These are phyloP conservation scores for Pachycephus smyrnensis DNA, from an alignment of 2,888 invertebrate genomes.

Conservation along the genomic window DNA sequence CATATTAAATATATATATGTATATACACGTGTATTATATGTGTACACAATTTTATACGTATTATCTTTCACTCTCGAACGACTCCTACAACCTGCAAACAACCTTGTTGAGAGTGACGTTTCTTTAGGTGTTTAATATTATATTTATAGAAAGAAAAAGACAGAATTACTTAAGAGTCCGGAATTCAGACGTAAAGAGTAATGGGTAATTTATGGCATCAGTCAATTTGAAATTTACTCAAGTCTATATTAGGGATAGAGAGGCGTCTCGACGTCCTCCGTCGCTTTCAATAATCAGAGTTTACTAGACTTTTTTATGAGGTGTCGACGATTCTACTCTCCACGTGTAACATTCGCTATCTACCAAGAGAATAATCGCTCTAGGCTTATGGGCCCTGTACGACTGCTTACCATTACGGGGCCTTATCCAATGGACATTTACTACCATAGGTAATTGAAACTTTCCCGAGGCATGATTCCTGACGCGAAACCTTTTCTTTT, in stretches of 20 bases:
- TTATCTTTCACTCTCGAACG: not conserved
- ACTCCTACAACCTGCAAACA: not conserved
- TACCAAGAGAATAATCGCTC: not conserved
- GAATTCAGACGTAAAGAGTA: not conserved
- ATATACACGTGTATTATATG: too few relatives aligned
- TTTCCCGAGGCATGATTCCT: conserved; percentile 47
- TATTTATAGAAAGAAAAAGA: too few relatives aligned
- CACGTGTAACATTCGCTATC: not conserved
- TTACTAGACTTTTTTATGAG: not conserved
- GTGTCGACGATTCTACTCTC: not conserved
- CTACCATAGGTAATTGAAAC: conserved; percentile 51
- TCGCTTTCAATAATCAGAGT: not conserved
- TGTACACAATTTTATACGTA: not conserved
- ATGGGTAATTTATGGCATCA: not conserved
- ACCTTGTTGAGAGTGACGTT: not conserved
- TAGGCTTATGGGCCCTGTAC: not conserved
- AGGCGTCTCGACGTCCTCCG: not conserved
- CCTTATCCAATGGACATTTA: conserved; percentile 39
- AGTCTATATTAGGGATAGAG: not conserved
- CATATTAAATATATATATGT: too few relatives aligned
- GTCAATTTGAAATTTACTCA: not conserved
- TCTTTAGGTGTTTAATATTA: not conserved
- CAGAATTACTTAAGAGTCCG: not conserved
- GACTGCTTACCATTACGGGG: not conserved
- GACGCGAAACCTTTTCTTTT: conserved; percentile 46